A percentile compares a stretch with the other conserved stretches of the same genome.
phyloP scores from a whole-genome alignment of 2,888 invertebrate species.

The Artemia sinica region DNA sequence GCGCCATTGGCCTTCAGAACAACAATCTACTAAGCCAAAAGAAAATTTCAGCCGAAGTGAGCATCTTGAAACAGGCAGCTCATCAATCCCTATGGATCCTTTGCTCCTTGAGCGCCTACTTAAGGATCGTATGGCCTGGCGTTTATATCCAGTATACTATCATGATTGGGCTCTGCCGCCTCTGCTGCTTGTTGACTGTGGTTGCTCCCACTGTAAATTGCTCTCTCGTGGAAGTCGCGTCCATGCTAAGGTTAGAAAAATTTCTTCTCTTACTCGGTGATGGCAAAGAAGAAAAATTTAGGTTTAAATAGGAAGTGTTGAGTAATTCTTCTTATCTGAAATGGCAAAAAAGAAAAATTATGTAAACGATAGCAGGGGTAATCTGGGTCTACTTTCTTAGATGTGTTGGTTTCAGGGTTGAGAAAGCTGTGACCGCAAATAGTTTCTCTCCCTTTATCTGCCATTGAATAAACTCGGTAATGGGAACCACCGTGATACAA shows the following conservation, averaged over 20 bases:
- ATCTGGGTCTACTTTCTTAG: no score
- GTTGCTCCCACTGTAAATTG: background rate
- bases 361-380: no score
- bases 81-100: background rate
- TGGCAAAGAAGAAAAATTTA: no score
- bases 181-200: background rate
- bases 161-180: background rate
- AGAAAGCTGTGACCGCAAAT: no score
- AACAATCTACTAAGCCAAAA: background rate
- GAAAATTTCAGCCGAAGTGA: background rate
- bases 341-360: no score
- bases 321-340: no score
- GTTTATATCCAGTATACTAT: background rate
- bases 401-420: no score
- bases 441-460: no score
- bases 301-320: no score
- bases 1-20: background rate
- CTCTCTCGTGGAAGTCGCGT: background rate
- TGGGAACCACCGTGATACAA: no score
- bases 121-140: constrained; percentile 9
- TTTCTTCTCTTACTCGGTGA: background rate
- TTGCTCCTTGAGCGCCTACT: background rate
- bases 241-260: background rate
- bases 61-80: background rate
- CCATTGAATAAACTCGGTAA: no score